phyloP scores from a whole-genome alignment of 1,140 invertebrate species.

The Zaprionus kolodkinae region DNA sequence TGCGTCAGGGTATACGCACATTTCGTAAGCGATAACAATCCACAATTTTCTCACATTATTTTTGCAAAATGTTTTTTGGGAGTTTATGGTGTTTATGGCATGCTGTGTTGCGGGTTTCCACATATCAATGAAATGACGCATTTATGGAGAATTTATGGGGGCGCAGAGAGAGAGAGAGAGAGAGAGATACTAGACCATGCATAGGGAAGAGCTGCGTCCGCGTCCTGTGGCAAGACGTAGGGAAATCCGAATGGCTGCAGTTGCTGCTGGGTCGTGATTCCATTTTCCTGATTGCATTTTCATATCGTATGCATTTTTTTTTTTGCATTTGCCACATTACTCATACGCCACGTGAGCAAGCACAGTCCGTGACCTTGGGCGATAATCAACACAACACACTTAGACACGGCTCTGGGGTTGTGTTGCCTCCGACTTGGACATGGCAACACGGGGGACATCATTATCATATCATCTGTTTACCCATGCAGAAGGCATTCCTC shows the following conservation, averaged over 20 bases:
- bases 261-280: constrained; percentile 21
- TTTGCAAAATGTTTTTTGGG: constrained; percentile 18
- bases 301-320: constrained; percentile 55
- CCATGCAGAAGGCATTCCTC: constrained; percentile 16
- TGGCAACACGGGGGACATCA: constrained; percentile 4
- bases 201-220: no score
- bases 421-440: background rate
- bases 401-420: background rate
- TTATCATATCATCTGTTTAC: constrained; percentile 41
- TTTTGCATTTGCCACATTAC: constrained; percentile 46
- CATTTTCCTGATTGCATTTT: constrained; percentile 78
- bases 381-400: constrained; percentile 16
- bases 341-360: constrained; percentile 50
- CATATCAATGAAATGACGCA: constrained; percentile 44
- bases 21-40: constrained; percentile 9
- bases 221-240: background rate
- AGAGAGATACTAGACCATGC: no score
- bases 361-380: constrained; percentile 46
- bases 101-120: constrained; percentile 65
- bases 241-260: constrained; percentile 9
- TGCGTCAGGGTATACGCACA: background rate
- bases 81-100: constrained; percentile 61
- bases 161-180: no score
- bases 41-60: constrained; percentile 19
- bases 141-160: constrained; percentile 32